Evolutionary conservation across 2,113 vertebrate species (phyloP).

Genomic region (Neotoma lepida): DNA sequence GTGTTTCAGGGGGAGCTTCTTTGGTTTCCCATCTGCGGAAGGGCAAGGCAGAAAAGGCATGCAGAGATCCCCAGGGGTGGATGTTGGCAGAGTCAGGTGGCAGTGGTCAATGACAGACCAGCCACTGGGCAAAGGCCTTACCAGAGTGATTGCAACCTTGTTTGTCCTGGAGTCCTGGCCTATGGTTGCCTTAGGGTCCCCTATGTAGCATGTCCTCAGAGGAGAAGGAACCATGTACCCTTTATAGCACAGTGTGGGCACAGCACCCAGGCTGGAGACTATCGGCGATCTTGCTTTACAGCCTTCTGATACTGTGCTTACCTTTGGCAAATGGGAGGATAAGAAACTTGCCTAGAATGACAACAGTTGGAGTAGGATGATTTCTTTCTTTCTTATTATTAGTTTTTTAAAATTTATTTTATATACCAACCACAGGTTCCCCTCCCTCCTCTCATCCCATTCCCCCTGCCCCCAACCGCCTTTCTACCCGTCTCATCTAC

Average conservation of each 20-base stretch:
- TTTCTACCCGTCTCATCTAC: too few species aligned
- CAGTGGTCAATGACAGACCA: not conserved
- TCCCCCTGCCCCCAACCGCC: too few species aligned
- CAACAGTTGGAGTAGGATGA: not conserved
- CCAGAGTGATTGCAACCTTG: not conserved
- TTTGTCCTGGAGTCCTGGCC: not conserved
- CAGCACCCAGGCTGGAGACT: not conserved
- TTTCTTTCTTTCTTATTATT: not conserved
- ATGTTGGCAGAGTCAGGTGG: not conserved
- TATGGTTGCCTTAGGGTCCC: not conserved
- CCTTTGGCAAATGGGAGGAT: not conserved
- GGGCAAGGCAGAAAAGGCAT: not conserved
- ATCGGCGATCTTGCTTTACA: not conserved
- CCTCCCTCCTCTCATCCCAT: too few species aligned
- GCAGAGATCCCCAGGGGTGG: not conserved
- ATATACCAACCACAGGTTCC: too few species aligned
- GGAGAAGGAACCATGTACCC: not conserved
- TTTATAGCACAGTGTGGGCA: not conserved
- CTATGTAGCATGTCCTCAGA: rapidly evolving
- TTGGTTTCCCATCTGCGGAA: not conserved
- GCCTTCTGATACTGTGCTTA: not conserved
- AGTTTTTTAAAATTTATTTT: too few species aligned
- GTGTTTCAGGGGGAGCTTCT: not conserved
- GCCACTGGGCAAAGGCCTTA: not conserved
- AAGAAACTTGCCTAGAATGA: not conserved